These are phyloP conservation scores for Gadus chalcogrammus DNA, from an alignment of 2,113 vertebrate species.

Conservation along the genomic window DNA sequence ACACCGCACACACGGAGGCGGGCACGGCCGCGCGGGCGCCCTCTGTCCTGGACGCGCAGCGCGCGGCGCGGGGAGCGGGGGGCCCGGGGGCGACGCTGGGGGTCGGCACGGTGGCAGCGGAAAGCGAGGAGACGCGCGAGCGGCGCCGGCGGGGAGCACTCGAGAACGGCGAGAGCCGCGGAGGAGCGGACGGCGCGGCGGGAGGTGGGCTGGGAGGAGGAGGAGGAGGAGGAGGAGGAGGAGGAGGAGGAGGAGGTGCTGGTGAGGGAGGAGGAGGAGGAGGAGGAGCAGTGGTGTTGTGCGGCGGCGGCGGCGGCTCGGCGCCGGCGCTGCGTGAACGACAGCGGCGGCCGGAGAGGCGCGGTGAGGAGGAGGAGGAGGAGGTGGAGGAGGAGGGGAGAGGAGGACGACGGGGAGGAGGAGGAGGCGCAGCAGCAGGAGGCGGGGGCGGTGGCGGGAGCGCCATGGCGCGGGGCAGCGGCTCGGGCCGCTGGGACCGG, in stretches of 20 bases:
- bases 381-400: conserved; percentile 15
- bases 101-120: conserved; percentile 65
- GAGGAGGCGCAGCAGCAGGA: conserved; percentile 37
- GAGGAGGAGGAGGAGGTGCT: conserved; percentile 29
- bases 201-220: conserved; percentile 35
- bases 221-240: conserved; percentile 28
- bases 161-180: conserved; percentile 27
- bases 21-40: neutral
- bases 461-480: conserved; percentile 71
- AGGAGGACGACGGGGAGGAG: conserved; percentile 42
- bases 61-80: conserved; percentile 7
- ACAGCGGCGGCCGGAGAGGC: neutral
- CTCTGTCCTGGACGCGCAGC: no score
- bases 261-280: conserved; percentile 34
- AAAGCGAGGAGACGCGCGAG: conserved; percentile 43
- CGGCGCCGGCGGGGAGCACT: conserved; percentile 28
- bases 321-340: neutral
- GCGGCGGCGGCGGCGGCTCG: neutral
- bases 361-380: neutral
- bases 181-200: conserved; percentile 12
- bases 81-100: conserved; percentile 14
- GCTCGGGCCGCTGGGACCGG: conserved; percentile 74
- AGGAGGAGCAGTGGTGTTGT: neutral
- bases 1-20: neutral
- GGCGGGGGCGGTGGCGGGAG: conserved; percentile 28